Conservation (phyloP, 1,140 invertebrate species). For the Diabrotica undecimpunctata region DNA sequence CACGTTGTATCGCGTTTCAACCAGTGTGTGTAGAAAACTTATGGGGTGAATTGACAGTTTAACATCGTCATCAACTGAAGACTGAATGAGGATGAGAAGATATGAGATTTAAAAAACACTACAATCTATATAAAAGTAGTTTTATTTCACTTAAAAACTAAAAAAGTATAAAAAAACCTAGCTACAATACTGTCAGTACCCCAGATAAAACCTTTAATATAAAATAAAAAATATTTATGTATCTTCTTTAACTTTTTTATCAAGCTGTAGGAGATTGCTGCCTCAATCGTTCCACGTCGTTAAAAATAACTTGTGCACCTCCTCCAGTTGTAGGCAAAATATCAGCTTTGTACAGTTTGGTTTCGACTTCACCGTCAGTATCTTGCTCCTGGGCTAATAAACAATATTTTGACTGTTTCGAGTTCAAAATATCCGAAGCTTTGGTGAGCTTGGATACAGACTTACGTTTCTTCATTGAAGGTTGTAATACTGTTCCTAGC, state of each 20-base stretch:
- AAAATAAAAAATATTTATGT: no score
- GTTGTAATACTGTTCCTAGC: constrained; percentile 84
- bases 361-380: constrained; percentile 87
- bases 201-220: no score
- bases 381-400: constrained; percentile 88
- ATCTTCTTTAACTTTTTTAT: neutral
- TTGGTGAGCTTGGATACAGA: constrained; percentile 76
- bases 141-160: no score
- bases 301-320: constrained; percentile 92
- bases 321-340: constrained; percentile 88
- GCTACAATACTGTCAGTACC: no score
- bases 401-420: constrained; percentile 83
- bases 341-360: constrained; percentile 87
- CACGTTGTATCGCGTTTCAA: no score
- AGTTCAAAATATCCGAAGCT: constrained; percentile 67
- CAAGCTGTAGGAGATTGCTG: constrained; percentile 71
- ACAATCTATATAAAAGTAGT: no score
- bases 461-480: constrained; percentile 74
- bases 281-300: constrained; percentile 88
- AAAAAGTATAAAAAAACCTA: no score
- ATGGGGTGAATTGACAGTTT: no score
- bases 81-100: no score
- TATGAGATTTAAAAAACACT: no score
- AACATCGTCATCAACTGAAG: no score
- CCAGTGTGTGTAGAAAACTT: no score